Evolutionary conservation across 2,797 vertebrate genomes (phyloP), one percentile per base, ranked within the genome.

Genomic region (Helarctos malayanus): DNA sequence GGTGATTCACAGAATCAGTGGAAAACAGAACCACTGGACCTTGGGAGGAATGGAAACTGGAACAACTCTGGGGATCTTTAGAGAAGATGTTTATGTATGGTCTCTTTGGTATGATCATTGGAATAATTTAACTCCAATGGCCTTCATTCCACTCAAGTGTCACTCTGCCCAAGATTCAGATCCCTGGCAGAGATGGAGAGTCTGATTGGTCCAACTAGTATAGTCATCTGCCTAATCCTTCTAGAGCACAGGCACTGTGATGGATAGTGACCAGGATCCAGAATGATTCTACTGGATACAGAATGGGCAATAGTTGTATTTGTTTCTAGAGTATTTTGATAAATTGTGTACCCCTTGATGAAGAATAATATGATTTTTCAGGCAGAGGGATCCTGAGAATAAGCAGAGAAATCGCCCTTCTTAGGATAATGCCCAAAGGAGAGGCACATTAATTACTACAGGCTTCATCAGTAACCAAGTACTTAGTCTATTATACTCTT

Each of bases 281-380:
- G 78, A 68, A 80, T 47, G 14, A 82, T 23, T 38, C 63, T 49
- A 71, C 23, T 69, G 29, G 69, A 95, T 49, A 38, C 1, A 56
- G 52, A 61, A 59, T 38, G 12, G 49, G 23, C 32, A 81, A 81
- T 4, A 52, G 13, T 75, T 41, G 41, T 57, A 38, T n/a, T 89
- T 15, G 54, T 71, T 75, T 80, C 32, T 57, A 23, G 29, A 91
- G 19, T 68, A 27, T 65, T 75, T 89, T 65, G 29, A 54, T 29
- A 25, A 61, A 41, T 80, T 79, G 68, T 87, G 68, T 73, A 45
- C 2, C 23, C 13, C 13, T 56, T 56, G 78, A 32, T 94, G 23
- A 81, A 71, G n/a, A 89, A 11, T 5, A 57, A 57, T 76, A 15
- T 75, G 38, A 90, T 65, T 92, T 95, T 95, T 75, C 35, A 91